phyloP scores from a whole-genome alignment of 2,113 vertebrate genomes.

The Atractosteus spatula region DNA sequence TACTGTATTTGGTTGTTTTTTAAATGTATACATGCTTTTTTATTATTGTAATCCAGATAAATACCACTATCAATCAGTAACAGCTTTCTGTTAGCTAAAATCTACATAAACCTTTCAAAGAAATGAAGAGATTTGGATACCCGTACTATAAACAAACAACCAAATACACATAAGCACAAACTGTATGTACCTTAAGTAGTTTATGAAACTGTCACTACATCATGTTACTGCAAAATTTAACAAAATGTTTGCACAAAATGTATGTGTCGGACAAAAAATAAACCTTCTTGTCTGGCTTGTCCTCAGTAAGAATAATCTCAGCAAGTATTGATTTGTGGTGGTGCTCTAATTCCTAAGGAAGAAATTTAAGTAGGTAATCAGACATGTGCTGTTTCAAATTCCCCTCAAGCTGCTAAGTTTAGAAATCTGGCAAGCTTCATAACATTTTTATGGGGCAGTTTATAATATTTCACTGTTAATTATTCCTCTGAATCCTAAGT shows the following conservation, averaged over 20 bases:
- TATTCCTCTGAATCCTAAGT: conserved; percentile 40
- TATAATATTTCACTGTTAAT: conserved; percentile 62
- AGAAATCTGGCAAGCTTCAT: conserved; percentile 34
- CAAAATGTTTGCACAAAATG: conserved; percentile 15
- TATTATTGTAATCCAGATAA: too few species aligned
- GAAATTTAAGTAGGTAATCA: background rate
- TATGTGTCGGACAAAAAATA: conserved; percentile 19
- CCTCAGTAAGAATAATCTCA: conserved; percentile 22
- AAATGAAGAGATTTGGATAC: too few species aligned
- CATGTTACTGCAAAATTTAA: background rate
- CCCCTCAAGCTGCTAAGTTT: conserved; percentile 27
- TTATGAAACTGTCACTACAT: too few species aligned
- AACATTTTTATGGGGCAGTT: conserved; percentile 46
- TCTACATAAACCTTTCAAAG: too few species aligned
- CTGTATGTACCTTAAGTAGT: too few species aligned
- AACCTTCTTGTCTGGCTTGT: conserved; percentile 10
- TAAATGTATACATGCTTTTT: too few species aligned
- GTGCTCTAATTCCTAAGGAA: conserved; percentile 14
- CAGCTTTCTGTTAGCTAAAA: too few species aligned
- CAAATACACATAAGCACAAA: too few species aligned
- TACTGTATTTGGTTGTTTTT: too few species aligned
- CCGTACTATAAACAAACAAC: too few species aligned
- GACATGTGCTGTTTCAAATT: background rate
- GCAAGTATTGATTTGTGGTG: conserved; percentile 23
- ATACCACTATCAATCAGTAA: too few species aligned